Base-by-base conservation (phyloP, 2,113 vertebrate species). In the Cottus gobio region DNA sequence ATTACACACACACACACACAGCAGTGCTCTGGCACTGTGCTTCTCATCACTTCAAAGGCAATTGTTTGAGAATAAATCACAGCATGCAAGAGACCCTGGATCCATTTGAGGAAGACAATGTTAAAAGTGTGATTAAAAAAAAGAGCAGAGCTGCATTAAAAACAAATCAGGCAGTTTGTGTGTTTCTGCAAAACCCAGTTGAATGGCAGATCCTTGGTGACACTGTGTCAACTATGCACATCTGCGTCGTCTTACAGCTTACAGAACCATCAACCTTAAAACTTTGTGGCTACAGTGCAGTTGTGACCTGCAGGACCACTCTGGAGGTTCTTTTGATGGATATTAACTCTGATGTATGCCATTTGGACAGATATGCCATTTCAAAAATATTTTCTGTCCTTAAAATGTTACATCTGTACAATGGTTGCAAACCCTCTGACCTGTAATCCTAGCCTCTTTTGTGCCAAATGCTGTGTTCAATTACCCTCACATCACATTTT, bases 101-200 rank as follows among this genome's bases (percentile, higher is more conserved):
- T 76, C 76, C 37, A 36, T 54, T 71, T 67, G 22, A 73, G 34
- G n/a, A 62, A 26, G 31, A 69, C 16, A 28, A 52, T 46, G 68
- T 63, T 74, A 60, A 44, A 67, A 70, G 24, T 44, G 0, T 0
- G 1, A 80, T 90, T 71, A 50, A 48, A 48, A 48, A 48, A 48
- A 60, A 79, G 34, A 7, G 63, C 11, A 66, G 76, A 71, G 9
- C 26, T 34, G 7, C 0, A 36, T 9, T 4, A n/a, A 22, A 62
- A 60, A 76, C 66, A 13, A 31, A 2, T 31, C 20, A 34, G 10
- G 24, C 7, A 36, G 22, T 18, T 31, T 57, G 64, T 71, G 67
- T 4, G 65, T 67, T 61, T 54, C 77, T 91, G 85, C 73, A 87
- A 90, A 91, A 46, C 85, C 88, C 89, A 85, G 87, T 48, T 71